Base-by-base conservation (phyloP, 2,797 vertebrate species). In the Myripristis jacobus region DNA sequence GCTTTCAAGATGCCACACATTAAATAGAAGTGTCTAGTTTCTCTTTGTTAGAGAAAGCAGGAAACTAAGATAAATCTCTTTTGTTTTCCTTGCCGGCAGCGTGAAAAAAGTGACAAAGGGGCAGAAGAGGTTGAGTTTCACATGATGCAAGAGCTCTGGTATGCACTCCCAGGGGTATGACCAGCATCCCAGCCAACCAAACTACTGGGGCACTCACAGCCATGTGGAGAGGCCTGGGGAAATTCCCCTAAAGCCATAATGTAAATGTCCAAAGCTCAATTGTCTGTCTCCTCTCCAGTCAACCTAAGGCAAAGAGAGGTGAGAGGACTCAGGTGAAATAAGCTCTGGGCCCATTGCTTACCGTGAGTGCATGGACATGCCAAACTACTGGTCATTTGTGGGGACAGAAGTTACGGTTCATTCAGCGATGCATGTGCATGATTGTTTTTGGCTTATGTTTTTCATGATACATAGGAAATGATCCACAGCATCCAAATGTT, bases 91-190 rank as follows among this genome's bases (percentile, higher is more conserved):
- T 73, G 34, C 77, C 88, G 78, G 72, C 76, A 86, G 75, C 25
- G 57, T 43, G 63, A 76, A 55, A 57, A 69, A 27, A 65, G 74
- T 79, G 83, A 81, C 83, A 87, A 80, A 69, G 55, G 75, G 79
- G 68, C 75, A 73, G 79, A 61, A 53, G 78, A 66, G 86, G 75
- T 87, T 81, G 85, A 82, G 79, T 91, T 93, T 91, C 89, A 89
- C 88, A 89, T 92, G 92, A 92, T 87, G 87, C 89, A 90, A 84
- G 87, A 66, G 77, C 82, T 89, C 79, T 88, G 91, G 91, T 88
- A 93, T 92, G 88, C 77, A 79, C 64, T 90, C 89, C 82, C 87
- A 67, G 47, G 87, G 84, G 87, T 83, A 48, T 62, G 74, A 67
- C 75, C 74, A 59, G 60, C 66, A 75, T 48, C 67, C 51, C 43